Conservation (phyloP, 2,888 invertebrate genomes). For the Drosophila atripex region DNA sequence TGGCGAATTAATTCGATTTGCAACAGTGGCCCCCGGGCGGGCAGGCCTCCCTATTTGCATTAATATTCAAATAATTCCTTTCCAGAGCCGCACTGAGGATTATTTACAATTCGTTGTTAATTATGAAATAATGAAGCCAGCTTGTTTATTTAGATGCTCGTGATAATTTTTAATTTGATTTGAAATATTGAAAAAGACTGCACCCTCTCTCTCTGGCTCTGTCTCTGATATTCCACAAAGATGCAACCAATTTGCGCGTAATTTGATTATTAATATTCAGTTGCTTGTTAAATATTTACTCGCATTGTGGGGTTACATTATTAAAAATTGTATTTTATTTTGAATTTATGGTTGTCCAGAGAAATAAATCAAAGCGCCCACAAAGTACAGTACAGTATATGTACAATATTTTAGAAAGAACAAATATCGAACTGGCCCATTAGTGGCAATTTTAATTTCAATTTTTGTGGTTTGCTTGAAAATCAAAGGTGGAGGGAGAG, state of each 20-base stretch:
- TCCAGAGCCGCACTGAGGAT: not conserved
- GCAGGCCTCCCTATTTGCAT: not conserved
- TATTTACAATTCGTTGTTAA: not conserved
- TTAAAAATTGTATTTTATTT: not conserved
- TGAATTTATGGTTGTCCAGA: not conserved
- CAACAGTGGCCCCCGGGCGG: not conserved
- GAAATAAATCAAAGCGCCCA: not conserved
- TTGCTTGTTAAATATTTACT: not conserved
- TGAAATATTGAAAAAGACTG: not conserved
- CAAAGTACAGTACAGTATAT: too few relatives aligned
- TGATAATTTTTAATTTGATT: not conserved
- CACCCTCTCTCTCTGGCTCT: too few relatives aligned
- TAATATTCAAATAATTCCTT: conserved; percentile 4
- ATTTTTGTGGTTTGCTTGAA: conserved; percentile 36
- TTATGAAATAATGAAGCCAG: conserved; percentile 2
- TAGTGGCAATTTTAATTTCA: conserved; percentile 8
- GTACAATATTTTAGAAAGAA: too few relatives aligned
- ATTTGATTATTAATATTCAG: not conserved
- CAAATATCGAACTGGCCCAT: too few relatives aligned
- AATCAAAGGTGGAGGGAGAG: conserved; percentile 8
- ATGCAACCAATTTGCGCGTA: not conserved
- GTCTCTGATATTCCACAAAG: not conserved
- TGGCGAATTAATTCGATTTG: not conserved
- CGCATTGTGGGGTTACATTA: not conserved
- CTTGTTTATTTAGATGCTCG: conserved; percentile 1